A percentile compares a stretch with the other conserved stretches of the same genome.
phyloP scores from a whole-genome alignment of 92 coral and sea anemone species.

The Heliopora coerulea region DNA sequence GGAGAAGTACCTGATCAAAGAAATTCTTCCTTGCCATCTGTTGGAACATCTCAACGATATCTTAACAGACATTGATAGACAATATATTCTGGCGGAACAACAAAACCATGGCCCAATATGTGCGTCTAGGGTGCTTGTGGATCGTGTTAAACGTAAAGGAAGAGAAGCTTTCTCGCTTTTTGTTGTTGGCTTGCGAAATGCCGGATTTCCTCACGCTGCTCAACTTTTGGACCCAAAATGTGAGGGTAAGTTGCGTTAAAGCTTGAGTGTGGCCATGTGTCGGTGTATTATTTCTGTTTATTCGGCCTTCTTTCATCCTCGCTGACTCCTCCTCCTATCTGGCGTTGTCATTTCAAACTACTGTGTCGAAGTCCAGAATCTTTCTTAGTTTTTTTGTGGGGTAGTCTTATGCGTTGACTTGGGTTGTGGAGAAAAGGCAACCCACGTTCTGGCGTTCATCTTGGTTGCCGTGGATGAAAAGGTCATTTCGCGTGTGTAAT shows the following conservation, averaged over 20 bases:
- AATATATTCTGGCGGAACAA: slow-evolving; percentile 47
- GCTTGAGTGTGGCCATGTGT: background rate
- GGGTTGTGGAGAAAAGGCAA: too few species aligned
- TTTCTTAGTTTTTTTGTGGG: too few species aligned
- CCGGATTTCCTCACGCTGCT: slow-evolving; percentile 76
- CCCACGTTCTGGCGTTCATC: too few species aligned
- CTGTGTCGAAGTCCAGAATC: too few species aligned
- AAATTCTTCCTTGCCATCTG: slow-evolving; percentile 57
- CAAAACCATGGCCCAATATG: slow-evolving; percentile 49
- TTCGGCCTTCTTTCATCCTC: too few species aligned
- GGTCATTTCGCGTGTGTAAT: too few species aligned
- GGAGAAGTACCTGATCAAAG: slow-evolving; percentile 51
- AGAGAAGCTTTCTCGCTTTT: slow-evolving; percentile 58
- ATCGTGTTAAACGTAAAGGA: slow-evolving; percentile 62
- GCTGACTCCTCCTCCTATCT: too few species aligned
- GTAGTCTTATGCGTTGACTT: too few species aligned
- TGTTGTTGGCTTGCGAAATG: slow-evolving; percentile 67
- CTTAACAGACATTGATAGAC: slow-evolving; percentile 50
- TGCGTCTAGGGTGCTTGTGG: slow-evolving; percentile 62
- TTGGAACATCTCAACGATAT: slow-evolving; percentile 50
- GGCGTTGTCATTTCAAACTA: too few species aligned
- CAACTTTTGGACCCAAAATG: slow-evolving; percentile 79
- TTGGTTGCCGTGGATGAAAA: too few species aligned
- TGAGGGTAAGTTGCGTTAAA: slow-evolving; percentile 43
- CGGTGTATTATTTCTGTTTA: too few species aligned